Base-by-base conservation (phyloP, 2,113 vertebrate genomes). In the Pseudopodoces humilis region DNA sequence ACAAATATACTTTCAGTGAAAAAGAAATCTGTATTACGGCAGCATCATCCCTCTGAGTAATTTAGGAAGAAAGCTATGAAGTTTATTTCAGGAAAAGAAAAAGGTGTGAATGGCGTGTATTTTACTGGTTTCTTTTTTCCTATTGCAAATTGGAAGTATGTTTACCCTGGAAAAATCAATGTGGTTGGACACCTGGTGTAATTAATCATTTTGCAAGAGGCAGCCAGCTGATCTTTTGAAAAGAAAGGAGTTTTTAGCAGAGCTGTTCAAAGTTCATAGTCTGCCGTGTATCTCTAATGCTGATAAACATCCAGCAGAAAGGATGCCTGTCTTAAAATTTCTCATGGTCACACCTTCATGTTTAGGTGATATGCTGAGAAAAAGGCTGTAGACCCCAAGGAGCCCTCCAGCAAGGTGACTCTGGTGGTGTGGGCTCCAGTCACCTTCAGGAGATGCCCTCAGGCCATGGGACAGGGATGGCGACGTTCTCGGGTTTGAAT, bases 201-300 rank as follows among this genome's bases (percentile, higher is more conserved):
- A 94, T 86, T 77, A 90, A 96, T 96, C 85, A 79, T 95, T 90
- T 96, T 96, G 95, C 87, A 95, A 95, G 63, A 96, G 93, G 13
- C 68, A 80, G 86, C 5, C 92, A 92, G 93, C 92, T 97, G 84
- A 94, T 90, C 76, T 94, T 86, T 82, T 86, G 37, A 79, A 93
- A 96, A 88, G 79, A 72, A 93, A 83, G 31, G 33, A 44, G 46
- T 86, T 96, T 94, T 80, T 77, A 77, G 75, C 59, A 59, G 90
- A 50, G 35, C 65, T 2, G 92, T 81, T 77, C 92, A 96, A 94
- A 96, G 94, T 96, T 94, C 95, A 91, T 35, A 56, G 91, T 91
- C 90, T 96, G 52, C 82, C 19, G 18, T 93, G 55, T 77, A 52
- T 88, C 83, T 96, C 63, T 49, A 49, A 67, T 86, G 87, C 87